phyloP scores from a whole-genome alignment of 2,113 vertebrate genomes.

The Entelurus aequoreus region DNA sequence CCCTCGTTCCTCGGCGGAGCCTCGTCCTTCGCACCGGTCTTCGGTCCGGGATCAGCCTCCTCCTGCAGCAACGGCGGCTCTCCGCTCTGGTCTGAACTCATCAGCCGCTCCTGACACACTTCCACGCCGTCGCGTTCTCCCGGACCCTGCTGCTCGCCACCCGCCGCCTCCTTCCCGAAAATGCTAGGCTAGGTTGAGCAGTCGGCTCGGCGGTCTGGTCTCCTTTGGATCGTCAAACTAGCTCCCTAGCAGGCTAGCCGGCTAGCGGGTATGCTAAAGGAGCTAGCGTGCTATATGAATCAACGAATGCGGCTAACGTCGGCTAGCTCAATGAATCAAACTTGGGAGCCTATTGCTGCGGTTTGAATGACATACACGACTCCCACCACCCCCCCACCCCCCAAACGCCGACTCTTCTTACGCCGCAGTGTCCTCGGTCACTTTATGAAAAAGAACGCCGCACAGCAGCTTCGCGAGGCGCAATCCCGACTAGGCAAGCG shows the following conservation, averaged over 20 bases:
- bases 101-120: slow-evolving; percentile 78
- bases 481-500: slow-evolving; percentile 71
- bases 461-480: slow-evolving; percentile 36
- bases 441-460: slow-evolving; percentile 28
- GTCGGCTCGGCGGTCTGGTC: slow-evolving; percentile 36
- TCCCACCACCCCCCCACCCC: neutral
- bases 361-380: slow-evolving; percentile 21
- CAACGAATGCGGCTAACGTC: slow-evolving; percentile 54
- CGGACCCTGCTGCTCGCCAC: slow-evolving; percentile 59
- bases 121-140: slow-evolving; percentile 72
- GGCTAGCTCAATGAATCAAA: slow-evolving; percentile 60
- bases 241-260: slow-evolving; percentile 41
- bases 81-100: slow-evolving; percentile 80
- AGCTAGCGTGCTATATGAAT: slow-evolving; percentile 62
- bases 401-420: slow-evolving; percentile 26
- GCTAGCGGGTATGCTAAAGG: slow-evolving; percentile 54
- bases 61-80: slow-evolving; percentile 79
- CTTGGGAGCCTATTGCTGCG: slow-evolving; percentile 13
- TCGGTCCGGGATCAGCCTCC: slow-evolving; percentile 73
- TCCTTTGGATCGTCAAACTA: slow-evolving; percentile 36
- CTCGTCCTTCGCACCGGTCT: slow-evolving; percentile 67
- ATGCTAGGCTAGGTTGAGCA: slow-evolving; percentile 33
- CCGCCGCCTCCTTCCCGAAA: slow-evolving; percentile 22
- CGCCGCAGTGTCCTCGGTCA: slow-evolving; percentile 25
- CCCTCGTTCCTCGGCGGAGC: slow-evolving; percentile 65